Evolutionary conservation across 2,888 invertebrate genomes (phyloP).

Genomic region (Scelioninae gen. 1): DNA sequence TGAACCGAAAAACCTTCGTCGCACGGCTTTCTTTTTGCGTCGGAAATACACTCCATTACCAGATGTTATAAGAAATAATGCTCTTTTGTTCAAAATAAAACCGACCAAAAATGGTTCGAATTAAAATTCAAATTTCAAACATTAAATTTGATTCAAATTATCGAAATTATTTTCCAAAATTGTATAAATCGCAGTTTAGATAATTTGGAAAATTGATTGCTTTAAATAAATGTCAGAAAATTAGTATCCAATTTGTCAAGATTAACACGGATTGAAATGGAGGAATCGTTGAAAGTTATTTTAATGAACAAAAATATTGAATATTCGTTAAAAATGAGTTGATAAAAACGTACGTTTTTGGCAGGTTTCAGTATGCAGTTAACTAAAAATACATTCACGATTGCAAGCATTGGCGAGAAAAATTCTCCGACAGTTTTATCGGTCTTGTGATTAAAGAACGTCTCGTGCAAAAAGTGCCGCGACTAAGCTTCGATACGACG

Average conservation of each 20-base stretch:
- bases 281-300: background rate
- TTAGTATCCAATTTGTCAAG: background rate
- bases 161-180: too few species aligned
- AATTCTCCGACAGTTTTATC: conserved; percentile 60
- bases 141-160: too few species aligned
- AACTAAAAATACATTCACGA: conserved; percentile 50
- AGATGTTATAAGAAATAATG: conserved; percentile 31
- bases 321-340: conserved; percentile 28
- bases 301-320: conserved; percentile 18
- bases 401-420: conserved; percentile 39
- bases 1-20: conserved; percentile 29
- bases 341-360: conserved; percentile 48
- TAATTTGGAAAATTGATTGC: background rate
- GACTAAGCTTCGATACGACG: conserved; percentile 54
- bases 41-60: conserved; percentile 33
- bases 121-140: background rate
- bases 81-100: conserved; percentile 13
- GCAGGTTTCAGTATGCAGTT: conserved; percentile 35
- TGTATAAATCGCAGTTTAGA: too few species aligned
- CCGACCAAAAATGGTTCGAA: background rate
- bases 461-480: conserved; percentile 57
- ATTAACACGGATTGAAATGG: background rate
- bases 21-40: conserved; percentile 24
- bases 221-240: background rate
- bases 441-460: conserved; percentile 53